Evolutionary conservation across 2,797 vertebrate species (phyloP).

Genomic region (Sebastes wilsoni): DNA sequence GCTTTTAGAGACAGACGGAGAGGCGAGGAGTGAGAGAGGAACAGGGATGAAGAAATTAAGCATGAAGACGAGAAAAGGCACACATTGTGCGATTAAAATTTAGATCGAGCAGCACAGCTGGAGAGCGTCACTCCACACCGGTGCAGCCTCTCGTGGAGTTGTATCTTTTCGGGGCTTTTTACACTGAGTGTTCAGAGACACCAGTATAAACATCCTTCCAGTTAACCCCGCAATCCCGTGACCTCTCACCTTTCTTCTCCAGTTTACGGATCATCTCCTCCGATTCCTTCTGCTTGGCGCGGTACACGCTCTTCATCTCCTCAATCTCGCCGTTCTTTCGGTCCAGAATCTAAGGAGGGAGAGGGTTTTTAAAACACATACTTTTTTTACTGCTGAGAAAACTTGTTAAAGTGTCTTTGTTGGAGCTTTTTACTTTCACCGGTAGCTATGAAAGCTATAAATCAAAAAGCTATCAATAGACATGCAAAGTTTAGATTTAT

Average conservation of each 20-base stretch:
- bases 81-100: constrained; percentile 32
- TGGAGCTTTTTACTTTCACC: neutral
- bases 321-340: constrained; percentile 94
- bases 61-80: neutral
- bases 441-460: neutral
- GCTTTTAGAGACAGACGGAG: constrained; percentile 8
- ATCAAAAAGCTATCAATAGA: neutral
- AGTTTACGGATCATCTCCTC: constrained; percentile 89
- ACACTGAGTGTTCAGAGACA: constrained; percentile 71
- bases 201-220: constrained; percentile 68
- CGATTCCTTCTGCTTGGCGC: constrained; percentile 87
- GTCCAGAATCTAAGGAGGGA: constrained; percentile 88
- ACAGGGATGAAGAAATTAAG: neutral
- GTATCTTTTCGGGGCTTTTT: constrained; percentile 57
- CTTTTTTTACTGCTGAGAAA: neutral
- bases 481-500: neutral
- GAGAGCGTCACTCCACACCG: constrained; percentile 61
- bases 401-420: neutral
- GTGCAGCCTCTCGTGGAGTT: constrained; percentile 5
- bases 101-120: constrained; percentile 67
- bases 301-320: constrained; percentile 86
- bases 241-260: constrained; percentile 92
- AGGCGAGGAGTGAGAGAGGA: neutral
- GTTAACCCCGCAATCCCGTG: constrained; percentile 32
- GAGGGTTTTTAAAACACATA: neutral